Base-by-base conservation (phyloP, 1,140 invertebrate genomes). In the Bombus balteatus region DNA sequence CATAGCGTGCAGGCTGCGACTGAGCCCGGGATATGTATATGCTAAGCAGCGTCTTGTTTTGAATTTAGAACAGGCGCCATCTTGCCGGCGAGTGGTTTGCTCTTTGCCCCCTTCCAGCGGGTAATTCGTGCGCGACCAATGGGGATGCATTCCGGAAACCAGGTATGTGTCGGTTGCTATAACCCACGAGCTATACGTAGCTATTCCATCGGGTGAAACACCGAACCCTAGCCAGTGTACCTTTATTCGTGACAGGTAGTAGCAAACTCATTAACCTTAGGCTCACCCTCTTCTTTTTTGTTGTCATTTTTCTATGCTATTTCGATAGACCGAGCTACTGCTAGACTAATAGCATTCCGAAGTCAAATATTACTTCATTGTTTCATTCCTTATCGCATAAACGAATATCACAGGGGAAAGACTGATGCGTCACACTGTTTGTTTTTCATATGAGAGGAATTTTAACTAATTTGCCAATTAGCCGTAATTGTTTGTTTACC, bases 11-110 rank as follows among this genome's bases (percentile, higher is more conserved):
- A 81, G 83, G 89, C 86, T 77, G 89, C 90, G 88, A 87, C 92
- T 91, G 89, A 89, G 89, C 53, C 83, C 85, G 85, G 92, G 93
- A 92, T 94, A 92, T 94, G 94, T 95, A 94, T 94, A 94, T 95
- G 94, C 94, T 94, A 94, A 95, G 91, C 92, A 94, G 94, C 92
- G 91, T 81, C 94, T 94, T 95, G 94, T 95, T 94, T 94, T 95
- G 94, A 95, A 95, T 95, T 94, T 95, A 94, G 94, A 95, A 94
- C 93, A 94, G 94, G 94, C 94, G 94, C 94, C 94, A 94, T 95
- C 88, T 94, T 94, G 91, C 94, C 92, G 93, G 90, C 90, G 89
- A 93, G 89, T 86, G 91, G 92, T 94, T 94, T 94, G 93, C 93
- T 92, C 93, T 94, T 94, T 94, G 93, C 91, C 93, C 93, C 89